Evolutionary conservation across 2,888 invertebrate species (phyloP).

Genomic region (Theodoxus fluviatilis): DNA sequence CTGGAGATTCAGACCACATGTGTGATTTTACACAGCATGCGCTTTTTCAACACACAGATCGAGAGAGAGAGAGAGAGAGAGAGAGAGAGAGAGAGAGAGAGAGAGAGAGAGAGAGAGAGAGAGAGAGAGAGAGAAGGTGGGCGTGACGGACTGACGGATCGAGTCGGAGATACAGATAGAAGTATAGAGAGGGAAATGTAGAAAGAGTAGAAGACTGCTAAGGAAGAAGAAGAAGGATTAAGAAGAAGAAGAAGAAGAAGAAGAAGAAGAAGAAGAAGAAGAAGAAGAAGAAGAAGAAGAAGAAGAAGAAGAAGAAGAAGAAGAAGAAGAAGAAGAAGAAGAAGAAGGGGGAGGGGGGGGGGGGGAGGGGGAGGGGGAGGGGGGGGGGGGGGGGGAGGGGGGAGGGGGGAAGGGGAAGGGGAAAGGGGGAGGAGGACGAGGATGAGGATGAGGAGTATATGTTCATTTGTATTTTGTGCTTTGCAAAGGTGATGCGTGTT

Average conservation of each 20-base stretch:
- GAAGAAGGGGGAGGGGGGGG: slow-evolving; percentile 17
- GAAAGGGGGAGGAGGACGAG: no score
- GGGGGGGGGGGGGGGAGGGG: neutral
- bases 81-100: slow-evolving; percentile 7
- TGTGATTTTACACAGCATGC: no score
- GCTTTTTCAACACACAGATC: no score
- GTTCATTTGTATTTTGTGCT: no score
- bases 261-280: slow-evolving; percentile 25
- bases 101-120: neutral
- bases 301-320: slow-evolving; percentile 24
- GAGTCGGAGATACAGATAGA: neutral
- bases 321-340: slow-evolving; percentile 24
- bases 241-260: slow-evolving; percentile 21
- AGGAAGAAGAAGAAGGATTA: neutral
- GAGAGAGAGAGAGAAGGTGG: no score
- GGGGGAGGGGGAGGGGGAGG: neutral
- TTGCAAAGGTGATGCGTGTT: no score
- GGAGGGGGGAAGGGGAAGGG: no score
- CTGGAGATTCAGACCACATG: no score
- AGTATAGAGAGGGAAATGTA: neutral
- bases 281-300: slow-evolving; percentile 24
- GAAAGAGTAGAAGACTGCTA: neutral
- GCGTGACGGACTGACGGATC: no score
- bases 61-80: slow-evolving; percentile 1
- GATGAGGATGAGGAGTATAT: no score